These are phyloP conservation scores for Amaurobius ferox DNA, from an alignment of 2,888 invertebrate species.

Conservation along the genomic window DNA sequence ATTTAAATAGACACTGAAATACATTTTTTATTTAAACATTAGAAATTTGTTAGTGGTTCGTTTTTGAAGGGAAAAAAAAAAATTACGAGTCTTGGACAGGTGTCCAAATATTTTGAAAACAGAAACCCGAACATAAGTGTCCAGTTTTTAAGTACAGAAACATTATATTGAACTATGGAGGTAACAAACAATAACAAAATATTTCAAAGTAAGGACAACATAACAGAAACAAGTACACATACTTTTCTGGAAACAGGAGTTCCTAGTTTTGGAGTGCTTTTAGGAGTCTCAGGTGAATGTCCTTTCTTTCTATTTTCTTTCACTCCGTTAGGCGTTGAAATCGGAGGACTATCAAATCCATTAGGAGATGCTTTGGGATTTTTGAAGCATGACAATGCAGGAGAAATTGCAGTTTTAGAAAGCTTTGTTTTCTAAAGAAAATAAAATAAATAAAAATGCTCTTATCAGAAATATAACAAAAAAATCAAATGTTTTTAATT, in stretches of 20 bases:
- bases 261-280: background rate
- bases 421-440: slow-evolving; percentile 2
- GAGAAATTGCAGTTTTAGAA: background rate
- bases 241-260: slow-evolving; percentile 4
- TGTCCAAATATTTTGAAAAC: too few relatives aligned
- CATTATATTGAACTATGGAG: too few relatives aligned
- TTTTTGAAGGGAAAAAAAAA: too few relatives aligned
- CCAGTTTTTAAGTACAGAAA: too few relatives aligned
- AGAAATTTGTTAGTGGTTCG: too few relatives aligned
- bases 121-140: too few relatives aligned
- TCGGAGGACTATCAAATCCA: background rate
- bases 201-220: too few relatives aligned
- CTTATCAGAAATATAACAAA: background rate
- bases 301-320: background rate
- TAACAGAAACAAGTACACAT: too few relatives aligned
- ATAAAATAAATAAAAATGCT: background rate
- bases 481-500: background rate
- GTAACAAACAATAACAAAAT: too few relatives aligned
- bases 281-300: background rate
- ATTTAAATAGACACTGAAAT: too few relatives aligned
- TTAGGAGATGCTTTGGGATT: background rate
- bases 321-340: background rate
- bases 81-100: too few relatives aligned
- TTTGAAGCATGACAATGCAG: background rate
- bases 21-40: too few relatives aligned